Evolutionary conservation across 2,888 invertebrate genomes (phyloP).

Genomic region (Panorpa germanica): DNA sequence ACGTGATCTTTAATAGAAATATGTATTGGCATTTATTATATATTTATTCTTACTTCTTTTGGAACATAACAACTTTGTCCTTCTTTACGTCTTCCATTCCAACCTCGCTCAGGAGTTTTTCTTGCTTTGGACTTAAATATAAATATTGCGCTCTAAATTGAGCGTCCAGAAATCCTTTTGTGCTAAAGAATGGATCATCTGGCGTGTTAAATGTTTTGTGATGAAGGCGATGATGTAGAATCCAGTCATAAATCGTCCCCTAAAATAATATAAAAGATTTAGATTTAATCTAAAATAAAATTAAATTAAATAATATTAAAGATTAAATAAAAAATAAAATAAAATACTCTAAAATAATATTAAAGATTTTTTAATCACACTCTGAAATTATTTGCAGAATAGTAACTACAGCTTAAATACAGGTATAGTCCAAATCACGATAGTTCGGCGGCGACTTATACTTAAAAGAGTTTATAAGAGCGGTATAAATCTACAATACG

Average conservation of each 20-base stretch:
- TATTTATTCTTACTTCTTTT: conserved; percentile 40
- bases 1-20: too few relatives aligned
- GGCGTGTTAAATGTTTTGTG: conserved; percentile 60
- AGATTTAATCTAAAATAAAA: conserved; percentile 5
- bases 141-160: conserved; percentile 56
- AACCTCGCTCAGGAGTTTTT: conserved; percentile 40
- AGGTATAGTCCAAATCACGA: too few relatives aligned
- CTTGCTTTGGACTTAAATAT: conserved; percentile 42
- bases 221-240: conserved; percentile 60
- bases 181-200: conserved; percentile 63
- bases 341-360: conserved; percentile 5
- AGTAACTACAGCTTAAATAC: too few relatives aligned
- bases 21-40: not conserved
- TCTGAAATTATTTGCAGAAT: too few relatives aligned
- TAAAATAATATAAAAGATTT: conserved; percentile 19
- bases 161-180: conserved; percentile 61
- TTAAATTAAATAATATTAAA: conserved; percentile 5
- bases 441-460: too few relatives aligned
- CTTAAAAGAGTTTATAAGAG: too few relatives aligned
- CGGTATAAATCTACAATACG: too few relatives aligned
- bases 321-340: conserved; percentile 5
- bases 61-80: conserved; percentile 65
- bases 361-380: too few relatives aligned
- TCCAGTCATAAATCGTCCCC: conserved; percentile 78
- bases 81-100: conserved; percentile 63